Conservation (phyloP, 2,888 invertebrate species). For the Criorhina ranunculi region DNA sequence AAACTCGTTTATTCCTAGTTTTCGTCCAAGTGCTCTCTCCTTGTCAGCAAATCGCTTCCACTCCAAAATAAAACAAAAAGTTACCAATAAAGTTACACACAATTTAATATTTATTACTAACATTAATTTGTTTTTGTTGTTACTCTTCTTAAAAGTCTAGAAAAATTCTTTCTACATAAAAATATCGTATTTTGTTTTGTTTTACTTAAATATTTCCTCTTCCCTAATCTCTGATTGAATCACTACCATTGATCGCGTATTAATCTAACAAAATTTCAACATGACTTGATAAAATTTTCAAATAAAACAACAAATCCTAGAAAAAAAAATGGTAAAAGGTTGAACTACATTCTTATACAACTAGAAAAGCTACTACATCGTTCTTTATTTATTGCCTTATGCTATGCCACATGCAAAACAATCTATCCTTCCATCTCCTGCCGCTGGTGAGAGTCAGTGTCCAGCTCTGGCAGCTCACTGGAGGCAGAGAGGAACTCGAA, state of each 20-base stretch:
- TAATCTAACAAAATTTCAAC: constrained; percentile 59
- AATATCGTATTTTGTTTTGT: constrained; percentile 58
- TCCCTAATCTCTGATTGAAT: constrained; percentile 71
- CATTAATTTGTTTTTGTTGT: constrained; percentile 57
- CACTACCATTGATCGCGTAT: constrained; percentile 64
- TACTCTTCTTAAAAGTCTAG: constrained; percentile 69
- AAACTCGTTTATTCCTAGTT: too few relatives aligned
- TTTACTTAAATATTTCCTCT: constrained; percentile 64
- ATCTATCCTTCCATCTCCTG: too few relatives aligned
- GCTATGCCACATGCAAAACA: constrained; percentile 37
- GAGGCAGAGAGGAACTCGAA: constrained; percentile 11
- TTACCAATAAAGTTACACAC: constrained; percentile 68
- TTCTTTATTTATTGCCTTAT: constrained; percentile 45
- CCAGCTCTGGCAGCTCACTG: constrained; percentile 10
- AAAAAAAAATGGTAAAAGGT: not conserved
- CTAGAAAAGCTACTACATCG: constrained; percentile 60
- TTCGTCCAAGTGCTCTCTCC: too few relatives aligned
- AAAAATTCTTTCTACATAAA: constrained; percentile 74
- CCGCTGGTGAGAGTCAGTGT: not conserved
- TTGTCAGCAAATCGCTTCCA: too few relatives aligned
- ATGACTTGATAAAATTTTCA: constrained; percentile 25
- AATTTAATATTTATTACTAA: constrained; percentile 73
- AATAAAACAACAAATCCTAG: constrained; percentile 54
- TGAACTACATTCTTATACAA: constrained; percentile 46
- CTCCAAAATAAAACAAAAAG: not conserved